Evolutionary conservation across 1,140 invertebrate species (phyloP).

Genomic region (Zaprionus taronus): DNA sequence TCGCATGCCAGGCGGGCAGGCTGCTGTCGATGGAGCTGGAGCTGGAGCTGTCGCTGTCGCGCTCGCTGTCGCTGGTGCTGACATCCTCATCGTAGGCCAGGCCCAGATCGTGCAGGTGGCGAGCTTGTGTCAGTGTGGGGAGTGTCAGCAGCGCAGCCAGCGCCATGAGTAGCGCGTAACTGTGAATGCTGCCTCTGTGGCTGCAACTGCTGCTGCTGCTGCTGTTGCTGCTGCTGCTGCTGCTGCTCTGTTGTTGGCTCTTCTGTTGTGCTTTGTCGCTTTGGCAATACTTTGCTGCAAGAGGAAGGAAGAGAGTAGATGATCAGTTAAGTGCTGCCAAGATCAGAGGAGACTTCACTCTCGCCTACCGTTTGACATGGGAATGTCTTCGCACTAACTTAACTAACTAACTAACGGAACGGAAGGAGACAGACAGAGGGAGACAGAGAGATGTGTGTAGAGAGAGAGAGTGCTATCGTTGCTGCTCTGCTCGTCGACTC

Average conservation of each 20-base stretch:
- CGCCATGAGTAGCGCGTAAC: conserved; percentile 41
- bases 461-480: not conserved
- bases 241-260: conserved; percentile 23
- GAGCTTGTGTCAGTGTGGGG: conserved; percentile 43
- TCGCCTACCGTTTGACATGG: conserved; percentile 15
- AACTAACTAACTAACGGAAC: conserved; percentile 1
- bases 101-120: conserved; percentile 55
- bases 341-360: not conserved
- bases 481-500: not conserved
- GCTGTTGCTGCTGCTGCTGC: conserved; percentile 20
- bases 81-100: conserved; percentile 46
- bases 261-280: conserved; percentile 33
- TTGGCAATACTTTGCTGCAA: conserved; percentile 52
- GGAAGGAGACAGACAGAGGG: not conserved
- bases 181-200: conserved; percentile 28
- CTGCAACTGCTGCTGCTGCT: conserved; percentile 22
- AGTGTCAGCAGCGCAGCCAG: conserved; percentile 41
- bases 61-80: not conserved
- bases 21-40: not conserved
- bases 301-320: not conserved
- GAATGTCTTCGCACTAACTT: not conserved
- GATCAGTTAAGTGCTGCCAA: too few species aligned
- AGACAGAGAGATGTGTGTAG: not conserved
- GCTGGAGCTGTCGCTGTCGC: not conserved
- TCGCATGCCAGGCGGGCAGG: conserved; percentile 49